Evolutionary conservation across 2,797 vertebrate species (phyloP).

Genomic region (Pipistrellus nathusii): DNA sequence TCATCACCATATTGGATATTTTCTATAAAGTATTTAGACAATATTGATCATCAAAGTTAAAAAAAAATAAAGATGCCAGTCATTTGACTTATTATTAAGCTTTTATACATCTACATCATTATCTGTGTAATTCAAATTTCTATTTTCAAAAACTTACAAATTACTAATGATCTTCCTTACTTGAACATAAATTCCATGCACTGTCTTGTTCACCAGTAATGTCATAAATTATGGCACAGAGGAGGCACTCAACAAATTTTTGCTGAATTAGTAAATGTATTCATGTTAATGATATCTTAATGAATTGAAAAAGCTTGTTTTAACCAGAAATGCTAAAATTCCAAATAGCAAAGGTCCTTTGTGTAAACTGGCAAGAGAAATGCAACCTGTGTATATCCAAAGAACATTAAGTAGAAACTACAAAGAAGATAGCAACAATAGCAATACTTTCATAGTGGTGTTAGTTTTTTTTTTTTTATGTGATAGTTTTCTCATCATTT

Average conservation of each 20-base stretch:
- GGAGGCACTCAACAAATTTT: background rate
- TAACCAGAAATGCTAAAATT: background rate
- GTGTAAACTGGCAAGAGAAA: background rate
- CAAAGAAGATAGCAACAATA: background rate
- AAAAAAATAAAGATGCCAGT: background rate
- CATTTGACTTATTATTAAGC: background rate
- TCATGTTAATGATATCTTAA: background rate
- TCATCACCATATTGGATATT: background rate
- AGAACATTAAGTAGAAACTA: background rate
- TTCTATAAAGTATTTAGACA: background rate
- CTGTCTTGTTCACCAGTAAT: background rate
- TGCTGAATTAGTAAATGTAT: background rate
- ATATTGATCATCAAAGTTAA: background rate
- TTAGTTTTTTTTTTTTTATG: no score
- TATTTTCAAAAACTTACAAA: background rate
- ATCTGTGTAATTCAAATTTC: background rate
- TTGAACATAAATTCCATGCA: background rate
- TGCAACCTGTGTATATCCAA: background rate
- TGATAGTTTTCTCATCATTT: background rate
- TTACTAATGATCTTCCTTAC: background rate
- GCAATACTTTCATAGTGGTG: background rate
- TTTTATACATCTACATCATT: background rate
- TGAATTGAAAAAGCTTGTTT: background rate
- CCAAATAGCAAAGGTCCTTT: background rate
- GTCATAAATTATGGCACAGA: background rate